Conservation (phyloP, 2,797 vertebrate genomes). For the Zalophus californianus region DNA sequence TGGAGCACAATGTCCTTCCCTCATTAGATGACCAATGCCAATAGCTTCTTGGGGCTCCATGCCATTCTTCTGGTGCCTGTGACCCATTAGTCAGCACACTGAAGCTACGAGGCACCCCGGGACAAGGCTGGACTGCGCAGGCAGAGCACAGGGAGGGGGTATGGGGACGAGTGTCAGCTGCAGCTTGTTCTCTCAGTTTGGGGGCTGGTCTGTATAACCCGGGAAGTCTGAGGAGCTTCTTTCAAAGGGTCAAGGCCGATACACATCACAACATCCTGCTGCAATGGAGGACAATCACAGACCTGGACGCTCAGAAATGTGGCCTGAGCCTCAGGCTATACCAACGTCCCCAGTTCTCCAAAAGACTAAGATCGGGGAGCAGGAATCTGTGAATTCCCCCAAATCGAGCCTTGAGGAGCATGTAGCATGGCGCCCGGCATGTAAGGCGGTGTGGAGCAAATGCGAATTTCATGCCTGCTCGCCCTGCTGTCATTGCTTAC, state of each 20-base stretch:
- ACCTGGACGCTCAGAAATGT: neutral
- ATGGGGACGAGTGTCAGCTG: too few species aligned
- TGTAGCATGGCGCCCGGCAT: accelerated
- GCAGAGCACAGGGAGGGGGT: too few species aligned
- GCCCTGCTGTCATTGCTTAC: accelerated
- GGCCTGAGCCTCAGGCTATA: neutral
- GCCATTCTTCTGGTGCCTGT: too few species aligned
- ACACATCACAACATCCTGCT: neutral
- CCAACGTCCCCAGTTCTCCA: neutral
- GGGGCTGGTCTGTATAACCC: neutral
- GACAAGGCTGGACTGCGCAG: neutral
- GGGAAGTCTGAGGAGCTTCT: neutral
- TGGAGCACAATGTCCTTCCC: neutral
- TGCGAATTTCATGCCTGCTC: accelerated
- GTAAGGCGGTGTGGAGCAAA: accelerated
- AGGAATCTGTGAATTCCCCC: accelerated
- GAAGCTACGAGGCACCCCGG: neutral
- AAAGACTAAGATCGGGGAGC: accelerated
- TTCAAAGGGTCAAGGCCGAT: neutral
- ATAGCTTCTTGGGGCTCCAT: accelerated
- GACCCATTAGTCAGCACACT: accelerated
- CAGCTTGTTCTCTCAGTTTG: neutral
- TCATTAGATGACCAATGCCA: neutral
- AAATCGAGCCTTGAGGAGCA: accelerated
- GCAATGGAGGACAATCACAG: too few species aligned